Percentiles rank a stretch among this genome's conserved stretches.
These are phyloP conservation scores for Epinephelus cyanopodus DNA, from an alignment of 2,113 vertebrate species.

Conservation along the genomic window DNA sequence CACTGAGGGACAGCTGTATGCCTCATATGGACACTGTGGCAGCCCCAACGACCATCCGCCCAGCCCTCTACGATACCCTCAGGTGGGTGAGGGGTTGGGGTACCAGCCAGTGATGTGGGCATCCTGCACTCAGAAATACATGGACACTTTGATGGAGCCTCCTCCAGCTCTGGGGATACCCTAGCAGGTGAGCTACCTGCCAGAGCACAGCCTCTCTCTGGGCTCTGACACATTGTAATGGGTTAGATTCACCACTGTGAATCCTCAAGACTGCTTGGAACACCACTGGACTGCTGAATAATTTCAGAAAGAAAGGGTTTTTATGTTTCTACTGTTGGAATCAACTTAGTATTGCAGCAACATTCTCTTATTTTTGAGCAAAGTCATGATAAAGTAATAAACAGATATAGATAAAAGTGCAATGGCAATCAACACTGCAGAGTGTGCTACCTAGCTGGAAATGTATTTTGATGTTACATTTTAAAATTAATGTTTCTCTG, in stretches of 20 bases:
- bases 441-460: slow-evolving; percentile 32
- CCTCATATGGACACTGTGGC: slow-evolving; percentile 71
- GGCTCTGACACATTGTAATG: slow-evolving; percentile 65
- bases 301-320: slow-evolving; percentile 35
- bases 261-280: slow-evolving; percentile 23
- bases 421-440: slow-evolving; percentile 57
- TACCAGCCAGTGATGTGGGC: slow-evolving; percentile 74
- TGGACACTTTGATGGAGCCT: slow-evolving; percentile 75
- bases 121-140: slow-evolving; percentile 76
- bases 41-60: slow-evolving; percentile 60
- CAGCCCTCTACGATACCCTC: slow-evolving; percentile 72
- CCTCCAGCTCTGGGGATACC: slow-evolving; percentile 67
- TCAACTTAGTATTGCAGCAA: slow-evolving; percentile 48
- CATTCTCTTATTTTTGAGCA: slow-evolving; percentile 5
- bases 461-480: slow-evolving; percentile 18
- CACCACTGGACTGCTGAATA: slow-evolving; percentile 1
- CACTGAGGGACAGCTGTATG: slow-evolving; percentile 70
- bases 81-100: slow-evolving; percentile 69
- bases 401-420: slow-evolving; percentile 18
- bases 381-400: background rate
- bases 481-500: slow-evolving; percentile 35
- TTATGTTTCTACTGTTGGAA: slow-evolving; percentile 35
- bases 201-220: slow-evolving; percentile 62
- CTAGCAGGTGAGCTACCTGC: slow-evolving; percentile 77
- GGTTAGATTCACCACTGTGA: background rate